Conservation (phyloP, 2,797 vertebrate genomes). For the Zenarchopterus dispar region DNA sequence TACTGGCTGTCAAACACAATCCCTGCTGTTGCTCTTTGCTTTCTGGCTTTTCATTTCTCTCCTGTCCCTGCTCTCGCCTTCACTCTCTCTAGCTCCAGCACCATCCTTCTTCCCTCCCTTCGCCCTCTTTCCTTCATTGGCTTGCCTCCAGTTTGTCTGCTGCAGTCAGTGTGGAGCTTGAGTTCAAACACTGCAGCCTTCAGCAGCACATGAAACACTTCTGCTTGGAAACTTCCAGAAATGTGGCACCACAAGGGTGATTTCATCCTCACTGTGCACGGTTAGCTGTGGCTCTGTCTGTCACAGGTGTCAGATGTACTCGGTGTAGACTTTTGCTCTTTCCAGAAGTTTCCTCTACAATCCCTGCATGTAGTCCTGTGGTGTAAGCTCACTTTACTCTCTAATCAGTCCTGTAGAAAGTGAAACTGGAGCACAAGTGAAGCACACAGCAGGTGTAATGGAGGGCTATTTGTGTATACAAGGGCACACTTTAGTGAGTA, state of each 20-base stretch:
- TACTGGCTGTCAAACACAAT: constrained; percentile 49
- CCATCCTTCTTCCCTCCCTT: constrained; percentile 10
- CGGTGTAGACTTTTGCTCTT: constrained; percentile 13
- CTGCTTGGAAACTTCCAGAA: constrained; percentile 66
- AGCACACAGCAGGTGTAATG: constrained; percentile 40
- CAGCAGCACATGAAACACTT: constrained; percentile 56
- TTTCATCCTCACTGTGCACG: constrained; percentile 28
- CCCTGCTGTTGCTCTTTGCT: constrained; percentile 52
- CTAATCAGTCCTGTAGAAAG: constrained; percentile 30
- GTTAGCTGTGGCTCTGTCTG: constrained; percentile 4
- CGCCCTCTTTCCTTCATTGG: constrained; percentile 60
- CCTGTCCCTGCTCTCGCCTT: constrained; percentile 16
- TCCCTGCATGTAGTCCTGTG: neutral
- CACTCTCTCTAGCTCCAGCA: constrained; percentile 20
- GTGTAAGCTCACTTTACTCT: constrained; percentile 21
- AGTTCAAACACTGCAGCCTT: constrained; percentile 77
- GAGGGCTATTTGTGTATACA: constrained; percentile 16
- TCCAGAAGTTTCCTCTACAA: constrained; percentile 40
- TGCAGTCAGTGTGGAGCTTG: constrained; percentile 70
- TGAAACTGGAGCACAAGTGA: constrained; percentile 32
- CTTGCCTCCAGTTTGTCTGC: constrained; percentile 76
- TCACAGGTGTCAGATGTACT: neutral
- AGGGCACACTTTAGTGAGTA: constrained; percentile 25
- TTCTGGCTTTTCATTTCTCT: constrained; percentile 40
- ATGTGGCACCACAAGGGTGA: constrained; percentile 49